phyloP scores from a whole-genome alignment of 2,888 invertebrate genomes.

The Aricia artaxerxes region DNA sequence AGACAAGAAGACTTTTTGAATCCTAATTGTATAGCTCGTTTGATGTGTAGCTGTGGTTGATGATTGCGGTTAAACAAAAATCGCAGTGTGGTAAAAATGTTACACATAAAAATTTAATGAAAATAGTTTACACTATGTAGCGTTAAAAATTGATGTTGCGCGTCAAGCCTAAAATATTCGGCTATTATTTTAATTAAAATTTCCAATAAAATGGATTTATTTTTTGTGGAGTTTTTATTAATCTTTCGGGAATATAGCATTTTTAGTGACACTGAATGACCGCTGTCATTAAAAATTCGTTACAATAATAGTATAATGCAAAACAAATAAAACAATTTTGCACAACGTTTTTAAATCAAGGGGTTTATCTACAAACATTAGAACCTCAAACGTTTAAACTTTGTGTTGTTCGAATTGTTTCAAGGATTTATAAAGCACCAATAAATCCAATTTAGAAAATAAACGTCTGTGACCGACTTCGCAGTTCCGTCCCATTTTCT shows the following conservation, averaged over 20 bases:
- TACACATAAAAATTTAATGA: not conserved
- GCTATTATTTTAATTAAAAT: conserved; percentile 13
- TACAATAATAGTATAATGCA: not conserved
- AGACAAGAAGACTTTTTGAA: not conserved
- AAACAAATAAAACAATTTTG: not conserved
- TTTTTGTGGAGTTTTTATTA: not conserved
- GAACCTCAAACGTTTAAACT: not conserved
- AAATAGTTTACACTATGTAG: not conserved
- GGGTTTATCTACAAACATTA: not conserved
- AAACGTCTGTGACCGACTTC: conserved; percentile 31
- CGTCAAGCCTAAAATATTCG: not conserved
- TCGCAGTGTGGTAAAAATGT: not conserved
- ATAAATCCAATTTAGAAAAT: conserved; percentile 31
- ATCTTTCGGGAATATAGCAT: not conserved
- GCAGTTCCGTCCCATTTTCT: conserved; percentile 32
- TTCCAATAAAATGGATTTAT: not conserved
- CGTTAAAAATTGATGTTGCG: not conserved
- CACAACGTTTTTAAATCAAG: not conserved
- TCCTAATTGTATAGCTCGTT: not conserved
- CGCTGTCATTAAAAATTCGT: not conserved
- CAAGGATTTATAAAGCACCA: conserved; percentile 28
- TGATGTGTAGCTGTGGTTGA: not conserved
- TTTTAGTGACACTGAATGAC: not conserved
- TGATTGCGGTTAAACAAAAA: not conserved
- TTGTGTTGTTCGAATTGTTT: conserved; percentile 4